Evolutionary conservation across 2,113 vertebrate species (phyloP), one percentile per base, ranked within the genome.

Genomic region (Petaurus breviceps): DNA sequence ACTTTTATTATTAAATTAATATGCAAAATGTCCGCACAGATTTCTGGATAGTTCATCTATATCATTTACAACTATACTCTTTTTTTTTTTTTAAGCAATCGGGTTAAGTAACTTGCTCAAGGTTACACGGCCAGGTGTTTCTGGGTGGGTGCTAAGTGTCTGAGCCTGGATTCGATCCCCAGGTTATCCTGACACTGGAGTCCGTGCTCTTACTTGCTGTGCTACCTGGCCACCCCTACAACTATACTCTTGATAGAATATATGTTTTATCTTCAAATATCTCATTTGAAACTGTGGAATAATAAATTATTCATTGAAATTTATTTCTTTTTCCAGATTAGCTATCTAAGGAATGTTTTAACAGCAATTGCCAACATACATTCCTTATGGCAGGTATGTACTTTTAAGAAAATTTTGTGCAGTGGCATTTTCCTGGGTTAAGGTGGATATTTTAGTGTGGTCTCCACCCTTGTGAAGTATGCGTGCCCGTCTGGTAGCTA

Each of bases 361-460:
- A 97, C 98, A 95, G 98, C 98, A 50, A 97, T 99, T 49, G 98
- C 99, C 92, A 99, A 99, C 46, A 98, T 99, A 95, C 98, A 98
- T 61, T 98, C 98, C 14, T 98, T 99, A 53, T 99, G 99, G 99
- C 99, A 99, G 99, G 99, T 99, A 98, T 92, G 98, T 96, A 92
- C 49, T 43, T 91, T 96, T 55, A 95, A 94, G 77, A 25, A n/a
- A 19, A 77, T 89, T 47, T 95, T 50, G 31, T 50, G 16, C n/a
- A 43, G 16, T 84, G 37, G 19, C 19, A 43, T 43, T 43, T 43
- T 84, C 68, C n/a, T 84, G 37, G 68, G 19, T 43, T 43, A 84
- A 2, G 68, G 1, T 84, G 16, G 37, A 43, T 84, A 84, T 43
- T 84, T 61, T 23, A 91, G 57, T 51, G 90, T 90, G 51, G 46